Percentiles rank a stretch among this genome's conserved stretches.
phyloP scores from a whole-genome alignment of 2,113 vertebrate genomes.

The Sinocyclocheilus grahami region DNA sequence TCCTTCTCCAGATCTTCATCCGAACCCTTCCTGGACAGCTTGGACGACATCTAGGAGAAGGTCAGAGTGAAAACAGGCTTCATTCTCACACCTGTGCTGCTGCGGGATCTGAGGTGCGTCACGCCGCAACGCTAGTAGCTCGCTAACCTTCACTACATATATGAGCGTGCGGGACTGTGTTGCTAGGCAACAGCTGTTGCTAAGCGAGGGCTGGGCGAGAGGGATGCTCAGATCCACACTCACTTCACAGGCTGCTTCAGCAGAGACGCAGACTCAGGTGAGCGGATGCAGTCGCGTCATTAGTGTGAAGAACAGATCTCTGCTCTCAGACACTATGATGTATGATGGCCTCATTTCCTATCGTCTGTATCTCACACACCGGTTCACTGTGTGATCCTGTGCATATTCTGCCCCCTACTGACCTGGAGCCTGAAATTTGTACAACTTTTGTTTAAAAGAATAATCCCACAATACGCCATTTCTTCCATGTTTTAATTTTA shows the following conservation, averaged over 20 bases:
- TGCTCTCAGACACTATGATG: not conserved
- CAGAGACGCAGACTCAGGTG: not conserved
- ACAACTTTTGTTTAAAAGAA: too few species aligned
- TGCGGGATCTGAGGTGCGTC: not conserved
- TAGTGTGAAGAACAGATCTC: not conserved
- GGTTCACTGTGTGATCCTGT: not conserved
- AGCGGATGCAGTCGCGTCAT: too few species aligned
- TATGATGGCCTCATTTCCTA: too few species aligned
- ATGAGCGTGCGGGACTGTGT: conserved; percentile 64
- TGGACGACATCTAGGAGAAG: conserved; percentile 85
- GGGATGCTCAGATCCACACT: conserved; percentile 3
- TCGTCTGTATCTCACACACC: too few species aligned
- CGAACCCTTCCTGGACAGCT: conserved; percentile 91
- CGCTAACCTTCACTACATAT: conserved; percentile 55
- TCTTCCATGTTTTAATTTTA: too few species aligned
- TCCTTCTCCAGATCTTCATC: conserved; percentile 91
- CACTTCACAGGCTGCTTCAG: not conserved
- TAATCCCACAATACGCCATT: too few species aligned
- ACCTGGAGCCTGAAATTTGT: not conserved
- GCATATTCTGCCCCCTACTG: conserved; percentile 6
- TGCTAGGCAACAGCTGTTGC: conserved; percentile 79
- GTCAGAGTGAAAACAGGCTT: not conserved
- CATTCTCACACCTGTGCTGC: too few species aligned
- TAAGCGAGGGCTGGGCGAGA: conserved; percentile 61
- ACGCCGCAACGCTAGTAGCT: not conserved